Evolutionary conservation across 2,113 vertebrate genomes (phyloP).

Genomic region (Corythornis madagascariensis): DNA sequence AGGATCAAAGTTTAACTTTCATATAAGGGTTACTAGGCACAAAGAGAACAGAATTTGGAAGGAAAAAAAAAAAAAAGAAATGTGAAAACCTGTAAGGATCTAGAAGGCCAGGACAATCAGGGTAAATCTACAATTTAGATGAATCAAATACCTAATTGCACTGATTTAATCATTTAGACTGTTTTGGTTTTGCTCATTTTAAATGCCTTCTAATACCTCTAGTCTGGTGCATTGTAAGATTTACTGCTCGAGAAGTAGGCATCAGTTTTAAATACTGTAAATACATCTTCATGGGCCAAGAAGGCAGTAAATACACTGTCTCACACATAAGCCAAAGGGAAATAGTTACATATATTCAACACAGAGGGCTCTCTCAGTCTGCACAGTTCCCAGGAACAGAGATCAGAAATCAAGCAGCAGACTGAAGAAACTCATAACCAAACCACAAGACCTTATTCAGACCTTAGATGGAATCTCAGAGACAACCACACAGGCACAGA

Average conservation of each 20-base stretch:
- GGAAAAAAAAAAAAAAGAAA: not conserved
- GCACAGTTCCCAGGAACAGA: not conserved
- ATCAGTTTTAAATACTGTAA: not conserved
- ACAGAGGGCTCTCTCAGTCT: not conserved
- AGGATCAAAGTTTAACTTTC: not conserved
- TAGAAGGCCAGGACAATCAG: not conserved
- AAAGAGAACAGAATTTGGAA: not conserved
- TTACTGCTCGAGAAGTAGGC: not conserved
- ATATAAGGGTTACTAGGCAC: not conserved
- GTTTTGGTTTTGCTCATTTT: not conserved
- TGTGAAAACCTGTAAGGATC: not conserved
- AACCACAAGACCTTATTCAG: not conserved
- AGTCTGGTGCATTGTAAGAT: not conserved
- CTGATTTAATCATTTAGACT: not conserved
- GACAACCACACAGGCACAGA: not conserved
- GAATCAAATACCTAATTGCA: not conserved
- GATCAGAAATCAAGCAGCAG: not conserved
- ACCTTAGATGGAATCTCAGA: not conserved
- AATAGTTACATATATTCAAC: not conserved
- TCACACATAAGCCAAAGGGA: not conserved
- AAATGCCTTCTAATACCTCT: not conserved
- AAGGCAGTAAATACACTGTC: not conserved
- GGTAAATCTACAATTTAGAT: not conserved
- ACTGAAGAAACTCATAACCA: not conserved
- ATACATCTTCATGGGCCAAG: not conserved